Conservation (phyloP, 2,113 vertebrate species). For the Eulemur rufifrons region DNA sequence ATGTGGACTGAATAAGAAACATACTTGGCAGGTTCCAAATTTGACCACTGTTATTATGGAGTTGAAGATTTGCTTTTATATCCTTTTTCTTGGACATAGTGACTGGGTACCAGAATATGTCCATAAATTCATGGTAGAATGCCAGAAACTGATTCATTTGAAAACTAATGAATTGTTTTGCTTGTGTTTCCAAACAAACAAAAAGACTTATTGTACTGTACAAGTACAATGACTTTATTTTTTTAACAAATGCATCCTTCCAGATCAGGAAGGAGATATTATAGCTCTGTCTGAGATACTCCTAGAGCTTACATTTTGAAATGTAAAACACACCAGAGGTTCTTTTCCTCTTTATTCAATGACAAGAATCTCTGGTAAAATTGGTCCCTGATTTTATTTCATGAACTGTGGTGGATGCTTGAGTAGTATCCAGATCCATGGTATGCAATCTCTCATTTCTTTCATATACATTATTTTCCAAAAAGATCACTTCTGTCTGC, state of each 20-base stretch:
- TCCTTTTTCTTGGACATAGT: neutral
- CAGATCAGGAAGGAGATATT: neutral
- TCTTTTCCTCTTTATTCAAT: neutral
- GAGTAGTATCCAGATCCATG: neutral
- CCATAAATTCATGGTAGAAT: neutral
- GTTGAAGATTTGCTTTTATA: neutral
- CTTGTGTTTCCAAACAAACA: neutral
- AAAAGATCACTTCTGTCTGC: neutral
- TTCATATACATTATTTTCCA: neutral
- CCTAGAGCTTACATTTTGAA: slow-evolving; percentile 7
- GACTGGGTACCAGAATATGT: neutral
- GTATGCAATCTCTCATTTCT: neutral
- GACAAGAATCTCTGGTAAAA: neutral
- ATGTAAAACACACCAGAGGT: neutral
- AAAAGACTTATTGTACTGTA: neutral
- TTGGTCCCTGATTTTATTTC: neutral
- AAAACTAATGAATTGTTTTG: neutral
- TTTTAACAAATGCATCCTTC: neutral
- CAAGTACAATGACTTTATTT: neutral
- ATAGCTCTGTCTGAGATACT: neutral
- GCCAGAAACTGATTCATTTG: neutral
- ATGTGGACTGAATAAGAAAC: neutral
- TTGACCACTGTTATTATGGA: neutral
- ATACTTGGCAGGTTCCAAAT: neutral
- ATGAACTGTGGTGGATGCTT: neutral